A percentile compares a stretch with the other conserved stretches of the same genome.
These are phyloP conservation scores for Orchestia grillus DNA, from an alignment of 1,140 invertebrate genomes.

Conservation along the genomic window DNA sequence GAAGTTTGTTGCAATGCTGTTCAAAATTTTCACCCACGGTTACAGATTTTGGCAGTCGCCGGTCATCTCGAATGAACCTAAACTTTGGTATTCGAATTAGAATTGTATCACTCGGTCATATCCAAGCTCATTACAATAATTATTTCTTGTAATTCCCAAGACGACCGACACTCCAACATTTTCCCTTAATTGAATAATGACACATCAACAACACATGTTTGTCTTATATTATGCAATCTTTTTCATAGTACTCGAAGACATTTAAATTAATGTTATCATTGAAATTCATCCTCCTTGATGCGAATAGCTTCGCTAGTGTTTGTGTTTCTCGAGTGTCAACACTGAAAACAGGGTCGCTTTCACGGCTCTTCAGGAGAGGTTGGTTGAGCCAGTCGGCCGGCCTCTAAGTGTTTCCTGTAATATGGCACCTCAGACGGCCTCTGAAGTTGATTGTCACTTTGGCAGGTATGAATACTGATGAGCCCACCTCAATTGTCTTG, in stretches of 20 bases:
- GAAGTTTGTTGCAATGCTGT: too few relatives aligned
- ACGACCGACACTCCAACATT: neutral
- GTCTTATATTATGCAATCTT: neutral
- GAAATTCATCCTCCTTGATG: neutral
- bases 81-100: too few relatives aligned
- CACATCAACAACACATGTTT: neutral
- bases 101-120: too few relatives aligned
- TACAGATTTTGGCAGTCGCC: too few relatives aligned
- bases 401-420: conserved; percentile 39
- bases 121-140: neutral
- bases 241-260: neutral
- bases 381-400: neutral
- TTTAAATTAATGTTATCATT: neutral
- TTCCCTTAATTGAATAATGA: neutral
- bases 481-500: conserved; percentile 44
- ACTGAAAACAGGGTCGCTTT: neutral
- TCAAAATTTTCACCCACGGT: too few relatives aligned
- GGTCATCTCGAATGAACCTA: too few relatives aligned
- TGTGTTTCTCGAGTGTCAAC: neutral
- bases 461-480: conserved; percentile 56
- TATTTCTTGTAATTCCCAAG: neutral
- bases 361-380: neutral
- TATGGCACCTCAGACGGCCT: conserved; percentile 11
- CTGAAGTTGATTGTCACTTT: conserved; percentile 54
- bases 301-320: neutral